Evolutionary conservation across 1,140 invertebrate species (phyloP), one percentile per base, ranked within the genome.

Genomic region (Ostrea denselamellosa): DNA sequence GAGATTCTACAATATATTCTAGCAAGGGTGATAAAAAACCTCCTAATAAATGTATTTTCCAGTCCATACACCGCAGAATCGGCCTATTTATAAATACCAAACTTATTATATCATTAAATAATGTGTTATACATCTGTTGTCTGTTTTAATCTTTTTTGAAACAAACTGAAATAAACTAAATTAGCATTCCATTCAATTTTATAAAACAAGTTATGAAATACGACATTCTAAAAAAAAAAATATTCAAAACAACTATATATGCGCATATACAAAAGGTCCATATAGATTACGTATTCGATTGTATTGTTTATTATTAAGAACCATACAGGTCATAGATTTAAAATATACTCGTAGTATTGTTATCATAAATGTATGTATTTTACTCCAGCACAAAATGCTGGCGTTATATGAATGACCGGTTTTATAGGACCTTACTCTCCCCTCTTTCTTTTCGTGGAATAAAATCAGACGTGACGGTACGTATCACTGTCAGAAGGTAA

Each of bases 401-500:
- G 68, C 68, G 28, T 77, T 25, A 34, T 77, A 77, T 77, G 28
- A 77, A 77, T 25, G 28, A 77, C 68, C 68, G 34, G 12, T 77
- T 77, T 77, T 34, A 25, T 34, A 77, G 14, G 68, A 34, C 14
- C 22, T 8, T 8, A 62, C 5, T 19, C 14, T 17, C n/a, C n/a
- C 10, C 10, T 34, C 25, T 77, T 71, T 58, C 19, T 28, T 34
- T 77, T 10, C 68, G 68, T 28, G 22, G 68, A 10, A 77, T 77
- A 28, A 77, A 77, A 77, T 77, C 68, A 28, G 68, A 34, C 25
- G 4, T 77, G 7, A 25, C 68, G 22, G 68, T 77, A 77, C 28
- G 25, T 77, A 77, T 77, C 68, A 77, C 28, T 77, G 68, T 77
- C 68, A 28, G 68, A 10, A 77, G 68, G 68, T 77, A 77, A 77